These are phyloP conservation scores for Cettia cetti DNA, from an alignment of 2,113 vertebrate species.

Conservation along the genomic window DNA sequence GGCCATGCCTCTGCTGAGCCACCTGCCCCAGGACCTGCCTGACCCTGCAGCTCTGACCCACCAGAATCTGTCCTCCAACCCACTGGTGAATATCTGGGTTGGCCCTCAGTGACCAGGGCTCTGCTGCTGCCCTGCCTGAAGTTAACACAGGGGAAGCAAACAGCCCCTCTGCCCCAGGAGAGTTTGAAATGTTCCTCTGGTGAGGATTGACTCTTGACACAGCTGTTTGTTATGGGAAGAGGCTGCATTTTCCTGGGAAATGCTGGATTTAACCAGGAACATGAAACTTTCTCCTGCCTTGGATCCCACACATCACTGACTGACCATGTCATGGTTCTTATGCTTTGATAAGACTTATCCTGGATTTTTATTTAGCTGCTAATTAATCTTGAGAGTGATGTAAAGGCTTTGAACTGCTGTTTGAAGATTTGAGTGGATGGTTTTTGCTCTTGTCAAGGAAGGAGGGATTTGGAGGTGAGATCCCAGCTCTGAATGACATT, in stretches of 20 bases:
- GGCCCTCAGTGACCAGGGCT: not conserved
- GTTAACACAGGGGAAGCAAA: not conserved
- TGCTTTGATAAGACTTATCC: not conserved
- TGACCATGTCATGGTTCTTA: not conserved
- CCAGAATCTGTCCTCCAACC: fast-evolving
- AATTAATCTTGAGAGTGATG: conserved; percentile 28
- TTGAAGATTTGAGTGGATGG: conserved; percentile 13
- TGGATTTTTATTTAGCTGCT: conserved; percentile 41
- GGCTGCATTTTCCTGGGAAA: not conserved
- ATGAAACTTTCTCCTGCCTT: not conserved
- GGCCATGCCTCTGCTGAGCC: not conserved
- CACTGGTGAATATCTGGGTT: not conserved
- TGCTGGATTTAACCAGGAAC: not conserved
- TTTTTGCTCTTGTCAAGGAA: not conserved
- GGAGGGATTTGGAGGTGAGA: not conserved
- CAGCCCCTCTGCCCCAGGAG: not conserved
- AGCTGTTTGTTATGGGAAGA: not conserved
- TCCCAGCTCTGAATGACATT: not conserved
- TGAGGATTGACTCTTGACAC: not conserved
- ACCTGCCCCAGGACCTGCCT: not conserved
- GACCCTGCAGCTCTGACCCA: not conserved
- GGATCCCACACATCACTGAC: not conserved
- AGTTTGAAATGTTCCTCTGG: not conserved
- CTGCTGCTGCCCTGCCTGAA: not conserved
- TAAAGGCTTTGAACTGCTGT: conserved; percentile 27